Base-by-base conservation (phyloP, 2,797 vertebrate genomes). In the Pyrrhura leucotis region DNA sequence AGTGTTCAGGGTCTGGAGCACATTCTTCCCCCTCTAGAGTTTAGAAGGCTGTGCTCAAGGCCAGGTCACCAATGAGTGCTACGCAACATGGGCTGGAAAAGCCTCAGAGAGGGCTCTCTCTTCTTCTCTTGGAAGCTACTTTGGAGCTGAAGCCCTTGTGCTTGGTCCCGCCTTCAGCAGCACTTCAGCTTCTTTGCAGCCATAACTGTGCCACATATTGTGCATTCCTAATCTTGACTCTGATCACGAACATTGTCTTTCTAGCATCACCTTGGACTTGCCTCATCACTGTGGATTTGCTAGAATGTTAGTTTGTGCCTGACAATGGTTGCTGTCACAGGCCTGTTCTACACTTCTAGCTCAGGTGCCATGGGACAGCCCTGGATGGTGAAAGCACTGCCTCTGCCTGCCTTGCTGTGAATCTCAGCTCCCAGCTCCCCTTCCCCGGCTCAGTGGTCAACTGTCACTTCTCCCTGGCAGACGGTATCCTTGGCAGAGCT, bases 1-100 rank as follows among this genome's bases (percentile, higher is more conserved):
- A 2, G 1, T 7, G 5, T 48, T 67, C 26, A 59, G 59, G n/a
- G 7, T 68, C 22, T 76, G 29, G 29, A 80, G 35, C 20, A 47
- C 10, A 21, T 21, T 29, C 12, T 51, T 8, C 12, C 8, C 4
- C 3, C 35, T 22, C n/a, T 37, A 48, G 28, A 50, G 44, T 56
- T 72, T 25, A n/a, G 22, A 12, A 21, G 29, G 7, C 14, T 1
- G 1, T 69, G 40, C 29, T 40, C 25, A 35, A 81, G 40, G 23
- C 20, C 26, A 54, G 54, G 39, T 33, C 16, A 16, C 8, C 0
- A 0, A n/a, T 10, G n/a, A 65, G 12, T n/a, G 10, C 9, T 12
- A 4, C 31, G 14, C 18, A 71, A 19, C 6, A 74, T 44, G n/a
- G 65, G 6, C 40, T 56, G 22, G 4, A 56, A 50, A 42, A 77